phyloP scores from a whole-genome alignment of 2,113 vertebrate genomes.

The Campylorhamphus procurvoides region DNA sequence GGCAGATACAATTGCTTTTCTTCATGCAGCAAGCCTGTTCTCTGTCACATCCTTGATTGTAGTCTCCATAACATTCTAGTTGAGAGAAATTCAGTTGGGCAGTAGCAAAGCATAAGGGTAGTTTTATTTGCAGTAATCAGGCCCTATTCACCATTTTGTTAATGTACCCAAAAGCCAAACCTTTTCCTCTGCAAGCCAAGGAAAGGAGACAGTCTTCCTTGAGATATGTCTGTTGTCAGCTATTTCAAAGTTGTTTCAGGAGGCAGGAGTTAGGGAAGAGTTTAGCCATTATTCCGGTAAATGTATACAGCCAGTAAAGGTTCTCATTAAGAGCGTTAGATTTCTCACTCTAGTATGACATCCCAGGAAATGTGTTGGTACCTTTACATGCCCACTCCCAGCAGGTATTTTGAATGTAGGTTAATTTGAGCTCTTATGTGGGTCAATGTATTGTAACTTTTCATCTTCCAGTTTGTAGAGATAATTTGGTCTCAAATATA shows the following conservation, averaged over 20 bases:
- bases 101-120: background rate
- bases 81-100: background rate
- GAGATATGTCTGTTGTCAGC: background rate
- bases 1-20: background rate
- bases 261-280: background rate
- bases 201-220: background rate
- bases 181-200: background rate
- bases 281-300: background rate
- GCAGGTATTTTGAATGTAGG: background rate
- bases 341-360: background rate
- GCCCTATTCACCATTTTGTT: background rate
- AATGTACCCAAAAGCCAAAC: background rate
- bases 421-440: background rate
- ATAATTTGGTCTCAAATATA: background rate
- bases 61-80: background rate
- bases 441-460: background rate
- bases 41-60: background rate
- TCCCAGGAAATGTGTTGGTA: background rate
- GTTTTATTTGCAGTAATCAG: background rate
- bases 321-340: background rate
- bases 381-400: background rate
- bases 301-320: fast-evolving
- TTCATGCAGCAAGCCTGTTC: background rate
- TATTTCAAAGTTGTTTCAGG: background rate
- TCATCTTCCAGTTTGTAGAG: background rate